These are phyloP conservation scores for Ecliptopera silaceata DNA, from an alignment of 2,888 invertebrate species.

Conservation along the genomic window DNA sequence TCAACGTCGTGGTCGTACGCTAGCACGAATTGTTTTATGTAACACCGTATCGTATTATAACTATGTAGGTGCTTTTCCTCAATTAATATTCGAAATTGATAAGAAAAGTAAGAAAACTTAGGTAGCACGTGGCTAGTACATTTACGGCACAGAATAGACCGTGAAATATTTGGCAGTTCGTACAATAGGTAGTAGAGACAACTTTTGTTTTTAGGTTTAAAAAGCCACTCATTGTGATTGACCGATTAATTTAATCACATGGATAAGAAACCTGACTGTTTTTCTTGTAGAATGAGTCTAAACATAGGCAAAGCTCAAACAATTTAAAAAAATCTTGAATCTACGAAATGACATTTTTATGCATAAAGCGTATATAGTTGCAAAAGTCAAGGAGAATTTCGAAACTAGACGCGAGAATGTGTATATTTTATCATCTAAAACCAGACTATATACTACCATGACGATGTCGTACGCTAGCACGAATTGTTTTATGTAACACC, in stretches of 20 bases:
- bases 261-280: too few species aligned
- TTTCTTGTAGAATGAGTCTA: too few species aligned
- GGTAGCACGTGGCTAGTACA: background rate
- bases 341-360: too few species aligned
- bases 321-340: background rate
- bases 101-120: conserved; percentile 4
- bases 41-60: conserved; percentile 10
- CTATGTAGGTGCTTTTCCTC: conserved; percentile 12
- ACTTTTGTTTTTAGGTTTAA: too few species aligned
- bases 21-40: conserved; percentile 20
- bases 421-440: conserved; percentile 24
- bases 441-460: conserved; percentile 20
- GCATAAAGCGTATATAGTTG: background rate
- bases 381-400: conserved; percentile 33
- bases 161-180: too few species aligned
- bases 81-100: conserved; percentile 9
- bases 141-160: too few species aligned
- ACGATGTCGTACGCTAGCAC: conserved; percentile 8
- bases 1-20: conserved; percentile 10
- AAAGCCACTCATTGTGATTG: too few species aligned
- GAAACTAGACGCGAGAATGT: conserved; percentile 21
- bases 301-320: background rate
- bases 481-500: conserved; percentile 21
- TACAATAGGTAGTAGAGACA: too few species aligned
- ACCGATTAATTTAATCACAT: too few species aligned